Evolutionary conservation across 2,888 invertebrate species (phyloP).

Genomic region (Andricus quercusramuli): DNA sequence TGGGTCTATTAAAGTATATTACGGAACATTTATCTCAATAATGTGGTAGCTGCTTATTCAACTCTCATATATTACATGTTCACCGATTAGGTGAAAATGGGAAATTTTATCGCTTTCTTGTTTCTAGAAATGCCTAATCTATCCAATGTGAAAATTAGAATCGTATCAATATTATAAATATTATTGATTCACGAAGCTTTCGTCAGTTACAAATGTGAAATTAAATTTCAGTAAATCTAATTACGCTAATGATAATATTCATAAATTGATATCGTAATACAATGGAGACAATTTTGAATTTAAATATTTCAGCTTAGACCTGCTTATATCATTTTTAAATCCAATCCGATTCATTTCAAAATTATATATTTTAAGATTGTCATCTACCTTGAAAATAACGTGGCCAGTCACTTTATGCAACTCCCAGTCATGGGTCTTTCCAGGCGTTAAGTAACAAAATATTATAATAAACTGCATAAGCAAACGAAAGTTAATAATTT

Average conservation of each 20-base stretch:
- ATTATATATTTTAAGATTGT: constrained; percentile 15
- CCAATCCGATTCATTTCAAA: not conserved
- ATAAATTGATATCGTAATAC: no score
- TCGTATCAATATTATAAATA: no score
- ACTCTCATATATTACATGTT: not conserved
- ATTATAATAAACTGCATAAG: not conserved
- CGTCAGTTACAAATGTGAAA: no score
- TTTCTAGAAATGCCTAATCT: not conserved
- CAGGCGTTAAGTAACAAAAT: not conserved
- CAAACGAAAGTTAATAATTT: not conserved
- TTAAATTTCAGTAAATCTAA: no score
- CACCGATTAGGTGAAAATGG: not conserved
- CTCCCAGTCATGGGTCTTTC: constrained; percentile 18
- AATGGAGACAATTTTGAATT: no score
- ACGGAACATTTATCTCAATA: not conserved
- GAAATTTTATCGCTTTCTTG: not conserved
- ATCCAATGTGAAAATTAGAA: not conserved
- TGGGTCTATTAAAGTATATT: not conserved
- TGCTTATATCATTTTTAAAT: no score
- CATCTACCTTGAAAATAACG: constrained; percentile 4
- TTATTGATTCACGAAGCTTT: no score
- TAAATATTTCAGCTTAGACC: no score
- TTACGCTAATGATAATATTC: no score
- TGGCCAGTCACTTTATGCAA: constrained; percentile 13
- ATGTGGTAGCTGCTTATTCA: not conserved